Percentiles rank a stretch among this genome's conserved stretches.
Conservation (phyloP, 2,797 vertebrate species). For the Percopsis omiscomaycus region DNA sequence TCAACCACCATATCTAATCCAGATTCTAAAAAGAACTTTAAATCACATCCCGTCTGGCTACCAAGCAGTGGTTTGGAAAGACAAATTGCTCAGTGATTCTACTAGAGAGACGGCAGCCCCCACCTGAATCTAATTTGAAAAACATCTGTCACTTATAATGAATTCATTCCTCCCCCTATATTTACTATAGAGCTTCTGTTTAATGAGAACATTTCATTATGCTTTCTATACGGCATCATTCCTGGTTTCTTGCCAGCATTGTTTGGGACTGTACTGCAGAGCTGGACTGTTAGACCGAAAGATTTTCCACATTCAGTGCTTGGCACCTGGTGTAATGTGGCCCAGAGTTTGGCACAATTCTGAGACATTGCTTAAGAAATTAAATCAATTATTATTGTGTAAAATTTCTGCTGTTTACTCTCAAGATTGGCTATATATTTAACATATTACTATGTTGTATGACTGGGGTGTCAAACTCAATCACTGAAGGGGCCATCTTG, state of each 20-base stretch:
- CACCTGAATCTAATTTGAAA: slow-evolving; percentile 41
- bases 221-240: slow-evolving; percentile 15
- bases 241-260: slow-evolving; percentile 10
- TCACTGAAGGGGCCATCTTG: too few relatives aligned
- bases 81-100: slow-evolving; percentile 31
- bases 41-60: slow-evolving; percentile 47
- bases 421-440: too few relatives aligned
- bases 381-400: too few relatives aligned
- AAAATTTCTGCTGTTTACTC: too few relatives aligned
- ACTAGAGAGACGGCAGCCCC: slow-evolving; percentile 37
- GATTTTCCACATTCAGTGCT: too few relatives aligned
- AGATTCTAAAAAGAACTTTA: slow-evolving; percentile 36
- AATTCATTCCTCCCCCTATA: slow-evolving; percentile 23
- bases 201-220: slow-evolving; percentile 7
- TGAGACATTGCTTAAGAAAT: too few relatives aligned
- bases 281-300: too few relatives aligned
- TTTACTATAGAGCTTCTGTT: slow-evolving; percentile 21
- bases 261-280: slow-evolving; percentile 23
- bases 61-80: slow-evolving; percentile 42
- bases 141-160: slow-evolving; percentile 49
- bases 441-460: too few relatives aligned
- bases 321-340: too few relatives aligned
- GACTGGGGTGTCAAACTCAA: too few relatives aligned
- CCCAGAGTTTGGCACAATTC: too few relatives aligned
- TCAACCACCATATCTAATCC: slow-evolving; percentile 34